phyloP scores from a whole-genome alignment of 2,113 vertebrate genomes.

The Podiceps cristatus region DNA sequence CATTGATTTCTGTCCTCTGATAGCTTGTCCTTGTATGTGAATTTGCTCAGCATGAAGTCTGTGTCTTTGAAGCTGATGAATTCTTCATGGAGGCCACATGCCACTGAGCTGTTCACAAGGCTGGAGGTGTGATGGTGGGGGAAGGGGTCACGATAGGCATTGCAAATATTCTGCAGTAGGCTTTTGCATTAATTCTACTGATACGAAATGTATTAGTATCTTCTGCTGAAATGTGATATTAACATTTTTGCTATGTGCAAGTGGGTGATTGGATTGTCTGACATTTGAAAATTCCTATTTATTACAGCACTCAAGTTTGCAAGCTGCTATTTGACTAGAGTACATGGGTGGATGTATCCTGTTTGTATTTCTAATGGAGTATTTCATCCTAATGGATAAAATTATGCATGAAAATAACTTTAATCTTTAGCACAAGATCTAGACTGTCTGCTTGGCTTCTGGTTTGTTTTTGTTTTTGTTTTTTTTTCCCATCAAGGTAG shows the following conservation, averaged over 20 bases:
- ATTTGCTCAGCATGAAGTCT: conserved; percentile 11
- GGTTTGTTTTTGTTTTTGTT: neutral
- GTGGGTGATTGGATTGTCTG: conserved; percentile 59
- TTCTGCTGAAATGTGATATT: conserved; percentile 49
- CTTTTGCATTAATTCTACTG: conserved; percentile 23
- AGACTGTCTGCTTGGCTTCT: neutral
- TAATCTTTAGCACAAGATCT: neutral
- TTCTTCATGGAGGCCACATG: conserved; percentile 19
- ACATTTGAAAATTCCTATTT: conserved; percentile 61
- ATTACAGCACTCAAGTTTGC: conserved; percentile 37
- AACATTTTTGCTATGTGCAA: conserved; percentile 19
- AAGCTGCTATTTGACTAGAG: conserved; percentile 38
- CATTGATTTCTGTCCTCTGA: conserved; percentile 58
- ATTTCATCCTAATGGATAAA: conserved; percentile 18
- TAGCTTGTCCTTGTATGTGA: conserved; percentile 64
- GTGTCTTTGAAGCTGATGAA: conserved; percentile 56
- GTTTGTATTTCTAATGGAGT: conserved; percentile 30
- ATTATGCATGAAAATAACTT: conserved; percentile 2
- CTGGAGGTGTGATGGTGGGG: neutral
- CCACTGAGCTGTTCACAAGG: neutral
- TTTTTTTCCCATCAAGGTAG: neutral
- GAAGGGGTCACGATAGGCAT: neutral
- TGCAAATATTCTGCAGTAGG: conserved; percentile 30
- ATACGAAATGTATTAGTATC: neutral
- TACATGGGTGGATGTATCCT: neutral